Base-by-base conservation (phyloP, 2,113 vertebrate species). In the Tenebrosternarchus preto region DNA sequence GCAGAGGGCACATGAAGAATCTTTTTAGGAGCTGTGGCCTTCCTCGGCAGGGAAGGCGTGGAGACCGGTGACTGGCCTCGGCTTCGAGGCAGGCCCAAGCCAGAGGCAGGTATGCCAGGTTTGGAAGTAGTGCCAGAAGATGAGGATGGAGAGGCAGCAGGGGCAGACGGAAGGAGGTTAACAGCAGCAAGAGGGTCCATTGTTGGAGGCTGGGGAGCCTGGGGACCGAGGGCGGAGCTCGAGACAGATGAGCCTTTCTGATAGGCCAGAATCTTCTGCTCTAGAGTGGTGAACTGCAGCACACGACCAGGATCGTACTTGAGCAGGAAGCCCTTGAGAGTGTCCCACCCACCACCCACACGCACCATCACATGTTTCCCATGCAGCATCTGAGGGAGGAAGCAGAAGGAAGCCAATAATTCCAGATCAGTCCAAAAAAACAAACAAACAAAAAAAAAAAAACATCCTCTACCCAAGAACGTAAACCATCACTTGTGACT, bases 311-410 rank as follows among this genome's bases (percentile, higher is more conserved):
- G 98, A 88, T 99, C 98, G 12, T 98, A 96, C 77, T 99, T 99
- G 29, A 93, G 91, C 66, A 99, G 91, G 90, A 99, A 99, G 12
- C 97, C 97, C 73, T 96, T 95, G 76, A 99, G 95, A 0, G 98
- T 99, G 89, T 99, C 98, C 98, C 98, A 99, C 73, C 98, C 98
- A 64, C 98, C 98, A 22, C 98, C 98, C 1, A 99, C 98, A 16
- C 97, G 96, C 29, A 99, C 98, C 98, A 99, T 99, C 88, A 99
- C 97, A 0, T 99, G 98, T 86, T 99, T 99, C 46, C 96, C 97
- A 24, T 98, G 98, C 8, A 99, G 93, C 98, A 99, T 99, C 98
- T 99, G 90, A 80, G 25, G 75, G 15, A 0, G 11, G n/a, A 43
- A 53, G 22, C 12, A 50, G 64, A 27, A 19, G 29, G 17, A 20